Percentiles rank a stretch among this genome's conserved stretches.
Evolutionary conservation across 2,888 invertebrate genomes (phyloP).

Genomic region (Odontothrips loti): DNA sequence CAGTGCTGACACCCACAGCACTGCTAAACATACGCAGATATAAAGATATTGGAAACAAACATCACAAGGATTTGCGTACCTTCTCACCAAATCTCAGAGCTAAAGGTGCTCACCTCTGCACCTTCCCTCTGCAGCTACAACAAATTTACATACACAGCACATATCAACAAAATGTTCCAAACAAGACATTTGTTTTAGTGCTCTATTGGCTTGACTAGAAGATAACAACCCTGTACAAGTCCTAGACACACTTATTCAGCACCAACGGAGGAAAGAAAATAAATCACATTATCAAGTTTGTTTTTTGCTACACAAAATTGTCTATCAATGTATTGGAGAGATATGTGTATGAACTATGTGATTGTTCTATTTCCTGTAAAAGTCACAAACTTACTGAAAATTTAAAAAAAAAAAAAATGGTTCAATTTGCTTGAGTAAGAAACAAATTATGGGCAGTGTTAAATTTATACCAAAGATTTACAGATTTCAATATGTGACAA

Average conservation of each 20-base stretch:
- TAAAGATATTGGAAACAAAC: neutral
- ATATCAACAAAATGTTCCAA: neutral
- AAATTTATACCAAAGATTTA: no score
- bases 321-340: neutral
- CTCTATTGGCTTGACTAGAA: neutral
- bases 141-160: neutral
- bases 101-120: neutral
- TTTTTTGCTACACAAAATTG: neutral
- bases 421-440: no score
- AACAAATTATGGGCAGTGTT: no score
- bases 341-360: neutral
- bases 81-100: neutral
- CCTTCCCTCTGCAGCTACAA: neutral
- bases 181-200: neutral
- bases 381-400: neutral
- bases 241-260: neutral
- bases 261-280: no score
- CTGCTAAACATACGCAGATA: no score
- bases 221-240: neutral
- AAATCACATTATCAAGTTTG: neutral
- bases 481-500: no score
- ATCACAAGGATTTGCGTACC: neutral
- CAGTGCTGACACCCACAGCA: no score
- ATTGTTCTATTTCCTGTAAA: neutral
- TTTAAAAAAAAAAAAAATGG: no score